Base-by-base conservation (phyloP, 2,797 vertebrate species). In the Rachycentron canadum region DNA sequence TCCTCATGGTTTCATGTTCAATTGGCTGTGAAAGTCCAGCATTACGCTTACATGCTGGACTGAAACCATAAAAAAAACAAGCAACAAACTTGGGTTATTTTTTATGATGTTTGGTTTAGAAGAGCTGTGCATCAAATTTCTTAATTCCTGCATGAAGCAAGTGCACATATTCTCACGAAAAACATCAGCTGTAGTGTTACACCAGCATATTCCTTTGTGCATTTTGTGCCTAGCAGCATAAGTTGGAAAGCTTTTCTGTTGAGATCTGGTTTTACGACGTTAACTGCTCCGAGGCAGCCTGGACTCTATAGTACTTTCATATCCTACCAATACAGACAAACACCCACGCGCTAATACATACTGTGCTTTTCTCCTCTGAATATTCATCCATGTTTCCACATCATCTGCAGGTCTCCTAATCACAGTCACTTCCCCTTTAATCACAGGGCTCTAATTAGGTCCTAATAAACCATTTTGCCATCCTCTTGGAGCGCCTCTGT, bases 361-460 rank as follows among this genome's bases (percentile, higher is more conserved):
- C 86, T 81, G 79, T 85, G 83, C 85, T 86, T 65, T 82, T 87
- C 89, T 90, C 86, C 74, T 76, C 89, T 95, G 93, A 93, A 95
- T 95, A 95, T 94, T 94, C 94, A 94, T 94, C 92, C 86, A 71
- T 91, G 93, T 92, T 93, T 90, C 88, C 90, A 91, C 81, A 92
- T 94, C 92, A 92, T 89, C 93, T 89, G 89, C 93, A 90, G 93
- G 92, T 95, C 90, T 94, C 84, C 90, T 94, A 95, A 95, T 95
- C 95, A 95, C 93, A 95, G 91, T 93, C 94, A 94, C 93, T 94
- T 95, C 95, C 94, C 90, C 92, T 95, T 95, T 95, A 95, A 95
- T 95, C 94, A 94, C 93, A 92, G 88, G 81, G 87, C 90, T 95
- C 90, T 95, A 94, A 95, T 95, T 95, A 95, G 87, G 91, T 93